These are phyloP conservation scores for Microplitis deprimator DNA, from an alignment of 2,888 invertebrate genomes.

Conservation along the genomic window DNA sequence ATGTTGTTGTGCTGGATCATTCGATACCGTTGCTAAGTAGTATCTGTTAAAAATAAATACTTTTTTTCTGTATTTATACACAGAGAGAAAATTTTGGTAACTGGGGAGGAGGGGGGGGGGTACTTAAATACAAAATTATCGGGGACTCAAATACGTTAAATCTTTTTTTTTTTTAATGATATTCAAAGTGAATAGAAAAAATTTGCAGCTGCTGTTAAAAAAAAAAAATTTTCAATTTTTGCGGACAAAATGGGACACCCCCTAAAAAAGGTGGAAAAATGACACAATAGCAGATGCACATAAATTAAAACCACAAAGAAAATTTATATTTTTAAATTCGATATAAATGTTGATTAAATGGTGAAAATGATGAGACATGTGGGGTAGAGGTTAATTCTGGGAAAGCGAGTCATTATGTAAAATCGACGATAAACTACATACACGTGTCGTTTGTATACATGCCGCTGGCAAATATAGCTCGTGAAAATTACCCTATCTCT, in stretches of 20 bases:
- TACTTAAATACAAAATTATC: no score
- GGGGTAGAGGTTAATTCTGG: constrained; percentile 3
- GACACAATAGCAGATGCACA: no score
- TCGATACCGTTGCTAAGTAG: constrained; percentile 85
- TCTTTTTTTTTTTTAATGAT: no score
- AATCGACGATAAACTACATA: constrained; percentile 31
- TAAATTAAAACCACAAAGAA: no score
- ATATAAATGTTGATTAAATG: constrained; percentile 13
- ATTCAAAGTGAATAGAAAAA: no score
- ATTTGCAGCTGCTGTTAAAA: no score
- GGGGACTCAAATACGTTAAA: no score
- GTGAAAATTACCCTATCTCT: not conserved
- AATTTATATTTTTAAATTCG: not conserved
- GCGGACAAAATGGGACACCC: no score
- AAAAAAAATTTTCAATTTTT: no score
- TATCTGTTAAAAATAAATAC: constrained; percentile 76
- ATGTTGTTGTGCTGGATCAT: constrained; percentile 85
- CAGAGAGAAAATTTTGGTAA: no score
- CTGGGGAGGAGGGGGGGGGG: no score
- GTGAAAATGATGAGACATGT: not conserved
- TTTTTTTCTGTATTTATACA: not conserved
- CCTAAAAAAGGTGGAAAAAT: no score
- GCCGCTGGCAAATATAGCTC: constrained; percentile 19
- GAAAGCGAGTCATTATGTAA: constrained; percentile 28
- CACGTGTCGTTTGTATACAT: constrained; percentile 18